phyloP scores from a whole-genome alignment of 2,113 vertebrate species.

The Aix galericulata region DNA sequence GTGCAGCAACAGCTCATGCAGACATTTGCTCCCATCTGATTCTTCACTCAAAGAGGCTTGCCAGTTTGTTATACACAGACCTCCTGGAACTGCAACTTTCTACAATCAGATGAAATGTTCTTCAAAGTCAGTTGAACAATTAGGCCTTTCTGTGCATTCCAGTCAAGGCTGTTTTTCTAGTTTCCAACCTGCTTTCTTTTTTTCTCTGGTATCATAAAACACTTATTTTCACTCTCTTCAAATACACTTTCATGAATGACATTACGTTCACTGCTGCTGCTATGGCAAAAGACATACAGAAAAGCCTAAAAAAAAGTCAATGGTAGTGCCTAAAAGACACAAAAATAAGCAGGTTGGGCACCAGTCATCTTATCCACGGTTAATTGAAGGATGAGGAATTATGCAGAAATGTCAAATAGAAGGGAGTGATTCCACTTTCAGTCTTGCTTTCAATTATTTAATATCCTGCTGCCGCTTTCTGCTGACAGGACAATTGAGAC shows the following conservation, averaged over 20 bases:
- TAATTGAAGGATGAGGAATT: background rate
- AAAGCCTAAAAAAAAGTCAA: background rate
- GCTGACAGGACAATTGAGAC: background rate
- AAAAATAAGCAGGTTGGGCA: background rate
- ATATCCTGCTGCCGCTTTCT: background rate
- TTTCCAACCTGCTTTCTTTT: background rate
- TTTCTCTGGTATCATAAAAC: too few relatives aligned
- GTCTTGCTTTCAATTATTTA: background rate
- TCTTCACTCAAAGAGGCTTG: background rate
- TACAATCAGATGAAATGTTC: background rate
- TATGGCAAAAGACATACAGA: background rate
- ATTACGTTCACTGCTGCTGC: background rate
- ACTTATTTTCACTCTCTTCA: background rate
- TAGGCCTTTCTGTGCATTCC: background rate
- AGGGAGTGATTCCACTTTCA: background rate
- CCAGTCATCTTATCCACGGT: background rate
- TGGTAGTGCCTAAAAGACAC: background rate
- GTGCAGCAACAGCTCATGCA: too few relatives aligned
- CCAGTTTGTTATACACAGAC: background rate
- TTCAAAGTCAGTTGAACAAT: background rate
- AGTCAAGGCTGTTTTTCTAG: background rate
- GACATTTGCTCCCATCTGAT: background rate
- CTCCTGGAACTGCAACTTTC: background rate
- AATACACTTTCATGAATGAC: background rate
- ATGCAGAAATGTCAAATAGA: background rate